Percentiles rank a stretch among this genome's conserved stretches.
phyloP scores from a whole-genome alignment of 2,888 invertebrate species.

The Hirtodrosophila trivittata region DNA sequence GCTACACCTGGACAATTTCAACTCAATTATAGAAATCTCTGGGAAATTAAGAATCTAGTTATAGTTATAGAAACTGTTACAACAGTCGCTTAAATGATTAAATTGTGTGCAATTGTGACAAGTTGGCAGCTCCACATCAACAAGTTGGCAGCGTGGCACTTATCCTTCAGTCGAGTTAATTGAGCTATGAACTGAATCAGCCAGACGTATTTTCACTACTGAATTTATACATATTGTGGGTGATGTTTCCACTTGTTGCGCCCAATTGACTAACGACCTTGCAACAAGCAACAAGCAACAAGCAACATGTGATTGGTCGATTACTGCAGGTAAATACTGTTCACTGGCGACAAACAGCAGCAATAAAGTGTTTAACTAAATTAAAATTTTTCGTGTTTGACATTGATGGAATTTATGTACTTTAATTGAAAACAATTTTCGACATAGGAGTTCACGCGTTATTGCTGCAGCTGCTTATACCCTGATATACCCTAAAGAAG shows the following conservation, averaged over 20 bases:
- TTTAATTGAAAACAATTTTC: slow-evolving; percentile 65
- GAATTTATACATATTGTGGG: neutral
- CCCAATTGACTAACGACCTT: slow-evolving; percentile 52
- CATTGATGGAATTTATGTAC: slow-evolving; percentile 74
- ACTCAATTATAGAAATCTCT: slow-evolving; percentile 8
- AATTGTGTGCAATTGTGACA: too few relatives aligned
- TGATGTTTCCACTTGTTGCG: slow-evolving; percentile 34
- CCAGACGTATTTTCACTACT: neutral
- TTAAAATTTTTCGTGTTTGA: slow-evolving; percentile 40
- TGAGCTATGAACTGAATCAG: too few relatives aligned
- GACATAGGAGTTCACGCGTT: slow-evolving; percentile 3
- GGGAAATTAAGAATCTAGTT: slow-evolving; percentile 7
- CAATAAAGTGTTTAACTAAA: slow-evolving; percentile 41
- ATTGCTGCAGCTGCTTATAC: slow-evolving; percentile 10
- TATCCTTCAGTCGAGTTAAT: too few relatives aligned
- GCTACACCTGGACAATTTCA: slow-evolving; percentile 1
- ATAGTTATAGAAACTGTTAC: too few relatives aligned
- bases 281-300: slow-evolving; percentile 35
- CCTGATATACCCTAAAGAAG: slow-evolving; percentile 10
- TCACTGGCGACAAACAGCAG: slow-evolving; percentile 36
- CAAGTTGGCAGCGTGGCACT: too few relatives aligned
- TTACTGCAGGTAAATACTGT: neutral
- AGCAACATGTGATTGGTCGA: neutral
- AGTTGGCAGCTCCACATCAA: too few relatives aligned
- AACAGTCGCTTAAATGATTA: too few relatives aligned